Evolutionary conservation across 1,140 invertebrate genomes (phyloP).

Genomic region (Bilobella aurantiaca): DNA sequence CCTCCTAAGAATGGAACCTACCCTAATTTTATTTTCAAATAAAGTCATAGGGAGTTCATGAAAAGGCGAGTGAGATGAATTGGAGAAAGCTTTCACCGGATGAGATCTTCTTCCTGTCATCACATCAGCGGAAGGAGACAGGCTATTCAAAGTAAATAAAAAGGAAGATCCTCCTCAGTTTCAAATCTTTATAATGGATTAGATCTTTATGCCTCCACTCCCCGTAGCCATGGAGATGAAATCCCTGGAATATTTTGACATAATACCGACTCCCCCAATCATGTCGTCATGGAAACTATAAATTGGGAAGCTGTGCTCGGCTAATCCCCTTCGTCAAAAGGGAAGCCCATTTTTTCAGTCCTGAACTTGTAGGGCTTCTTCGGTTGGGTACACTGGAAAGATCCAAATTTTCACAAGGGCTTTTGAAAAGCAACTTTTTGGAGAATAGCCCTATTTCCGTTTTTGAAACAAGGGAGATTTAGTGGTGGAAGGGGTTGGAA

Average conservation of each 20-base stretch:
- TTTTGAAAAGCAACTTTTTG: no score
- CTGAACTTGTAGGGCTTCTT: no score
- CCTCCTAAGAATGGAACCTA: no score
- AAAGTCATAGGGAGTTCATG: conserved; percentile 1
- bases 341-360: no score
- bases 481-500: neutral
- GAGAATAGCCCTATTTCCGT: no score
- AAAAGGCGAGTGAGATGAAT: conserved; percentile 6
- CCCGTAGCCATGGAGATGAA: no score
- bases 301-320: neutral
- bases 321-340: neutral
- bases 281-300: no score
- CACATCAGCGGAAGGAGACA: neutral
- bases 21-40: neutral
- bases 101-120: neutral
- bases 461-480: neutral
- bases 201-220: neutral
- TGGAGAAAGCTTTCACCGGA: conserved; percentile 1
- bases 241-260: no score
- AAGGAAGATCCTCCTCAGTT: neutral
- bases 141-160: conserved; percentile 5
- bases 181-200: neutral
- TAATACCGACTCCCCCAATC: neutral
- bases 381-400: no score
- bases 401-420: no score